Evolutionary conservation across 2,888 invertebrate species (phyloP), one percentile per base, ranked within the genome.

Genomic region (Pseudoips prasinana): DNA sequence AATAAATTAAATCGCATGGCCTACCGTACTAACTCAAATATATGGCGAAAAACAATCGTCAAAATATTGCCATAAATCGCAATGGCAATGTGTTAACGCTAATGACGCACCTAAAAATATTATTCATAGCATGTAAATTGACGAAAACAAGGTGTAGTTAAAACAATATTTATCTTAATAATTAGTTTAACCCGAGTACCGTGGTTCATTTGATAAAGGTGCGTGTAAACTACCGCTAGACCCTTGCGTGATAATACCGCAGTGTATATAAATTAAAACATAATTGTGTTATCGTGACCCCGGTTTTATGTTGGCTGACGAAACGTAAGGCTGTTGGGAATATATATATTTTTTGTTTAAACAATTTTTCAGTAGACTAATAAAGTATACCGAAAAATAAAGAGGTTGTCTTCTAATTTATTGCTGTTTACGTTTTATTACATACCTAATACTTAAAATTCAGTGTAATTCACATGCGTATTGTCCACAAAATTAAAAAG

Each of bases 261-360:
- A 68, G 71, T 70, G 80, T 66, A 82, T 87, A 88, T 88, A 88
- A 88, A 88, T 88, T 88, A 87, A 84, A 86, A 84, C 79, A 78
- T 88, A 88, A 88, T 88, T 87, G 87, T 84, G 75, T 82, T 88
- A 86, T 87, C 87, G 87, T 86, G 86, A 85, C 84, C 82, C 74
- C 74, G 78, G 74, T 75, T 79, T 84, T 78, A 80, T 79, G 73
- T 80, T 69, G 54, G 61, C 58, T 55, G 67, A 67, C 61, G 68
- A 65, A 72, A 67, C 64, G 57, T 64, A 59, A 67, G 50, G 45
- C 46, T 50, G 52, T 56, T 48, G 41, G 50, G 40, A 46, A 57
- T 54, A 48, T 39, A 45, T 53, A 48, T 56, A 49, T 45, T 37
- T 48, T 39, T 40, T 51, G 22, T 29, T 35, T n/a, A n/a, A n/a